These are phyloP conservation scores for Cherax destructor DNA, from an alignment of 1,140 invertebrate genomes.

Conservation along the genomic window DNA sequence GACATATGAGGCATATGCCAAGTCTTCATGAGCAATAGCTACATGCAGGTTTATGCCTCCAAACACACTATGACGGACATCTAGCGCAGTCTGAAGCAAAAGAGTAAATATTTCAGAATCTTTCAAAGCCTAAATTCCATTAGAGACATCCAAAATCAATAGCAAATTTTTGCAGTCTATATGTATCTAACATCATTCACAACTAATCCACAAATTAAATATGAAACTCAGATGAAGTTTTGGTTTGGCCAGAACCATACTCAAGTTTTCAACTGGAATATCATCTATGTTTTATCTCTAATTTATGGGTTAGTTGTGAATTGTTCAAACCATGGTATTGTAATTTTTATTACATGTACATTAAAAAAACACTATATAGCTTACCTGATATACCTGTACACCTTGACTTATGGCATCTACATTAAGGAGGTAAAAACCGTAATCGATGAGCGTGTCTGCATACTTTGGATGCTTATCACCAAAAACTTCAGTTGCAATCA, in stretches of 20 bases:
- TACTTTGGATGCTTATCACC: slow-evolving; percentile 85
- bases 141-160: no score
- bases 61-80: slow-evolving; percentile 86
- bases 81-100: slow-evolving; percentile 82
- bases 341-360: background rate
- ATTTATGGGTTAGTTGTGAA: no score
- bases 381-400: slow-evolving; percentile 87
- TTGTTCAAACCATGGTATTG: no score
- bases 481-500: slow-evolving; percentile 83
- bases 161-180: no score
- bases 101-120: background rate
- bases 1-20: slow-evolving; percentile 94
- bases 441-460: slow-evolving; percentile 89
- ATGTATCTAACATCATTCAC: no score
- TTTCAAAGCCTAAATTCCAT: no score
- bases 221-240: no score
- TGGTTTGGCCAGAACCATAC: no score
- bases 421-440: slow-evolving; percentile 92
- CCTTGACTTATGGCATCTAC: slow-evolving; percentile 89
- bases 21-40: slow-evolving; percentile 90
- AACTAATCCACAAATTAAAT: no score
- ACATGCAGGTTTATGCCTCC: slow-evolving; percentile 89
- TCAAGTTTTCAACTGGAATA: no score
- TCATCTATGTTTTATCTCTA: background rate
- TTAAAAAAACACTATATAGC: background rate